Conservation (phyloP, 2,888 invertebrate genomes). For the Acanthosoma haemorrhoidale region DNA sequence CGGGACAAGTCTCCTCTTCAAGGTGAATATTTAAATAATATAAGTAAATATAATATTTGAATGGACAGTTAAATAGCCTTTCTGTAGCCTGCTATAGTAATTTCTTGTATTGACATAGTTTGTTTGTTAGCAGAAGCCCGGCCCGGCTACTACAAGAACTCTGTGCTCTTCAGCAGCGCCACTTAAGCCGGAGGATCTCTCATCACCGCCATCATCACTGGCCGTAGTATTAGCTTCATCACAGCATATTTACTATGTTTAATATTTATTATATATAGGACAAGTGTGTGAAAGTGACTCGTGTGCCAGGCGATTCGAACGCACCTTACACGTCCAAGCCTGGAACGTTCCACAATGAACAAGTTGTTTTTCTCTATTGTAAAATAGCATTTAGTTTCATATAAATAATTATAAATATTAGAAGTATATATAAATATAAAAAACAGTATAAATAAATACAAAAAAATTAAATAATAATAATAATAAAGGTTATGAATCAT, state of each 20-base stretch:
- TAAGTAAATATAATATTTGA: conserved; percentile 3
- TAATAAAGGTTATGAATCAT: conserved; percentile 1
- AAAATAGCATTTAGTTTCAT: conserved; percentile 2
- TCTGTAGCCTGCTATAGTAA: no score
- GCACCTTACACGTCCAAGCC: not conserved
- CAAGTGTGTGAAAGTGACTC: conserved; percentile 10
- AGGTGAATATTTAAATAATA: conserved; percentile 48
- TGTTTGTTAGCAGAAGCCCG: conserved; percentile 48
- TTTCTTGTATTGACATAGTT: not conserved
- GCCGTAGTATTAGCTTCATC: conserved; percentile 18
- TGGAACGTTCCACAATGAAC: not conserved
- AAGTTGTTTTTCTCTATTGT: conserved; percentile 15
- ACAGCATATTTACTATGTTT: conserved; percentile 30
- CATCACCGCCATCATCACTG: not conserved
- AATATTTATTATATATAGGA: conserved; percentile 16
- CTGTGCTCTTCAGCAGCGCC: conserved; percentile 82
- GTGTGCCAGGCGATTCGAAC: conserved; percentile 18
- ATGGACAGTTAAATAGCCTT: not conserved
- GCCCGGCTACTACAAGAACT: conserved; percentile 78
- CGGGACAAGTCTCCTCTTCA: conserved; percentile 80
- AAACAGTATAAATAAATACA: conserved; percentile 3
- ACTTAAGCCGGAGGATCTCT: conserved; percentile 50
- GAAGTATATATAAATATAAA: not conserved
- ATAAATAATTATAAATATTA: conserved; percentile 1
- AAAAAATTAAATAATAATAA: conserved; percentile 7